Base-by-base conservation (phyloP, 2,888 invertebrate genomes). In the Drosophila phalerata region DNA sequence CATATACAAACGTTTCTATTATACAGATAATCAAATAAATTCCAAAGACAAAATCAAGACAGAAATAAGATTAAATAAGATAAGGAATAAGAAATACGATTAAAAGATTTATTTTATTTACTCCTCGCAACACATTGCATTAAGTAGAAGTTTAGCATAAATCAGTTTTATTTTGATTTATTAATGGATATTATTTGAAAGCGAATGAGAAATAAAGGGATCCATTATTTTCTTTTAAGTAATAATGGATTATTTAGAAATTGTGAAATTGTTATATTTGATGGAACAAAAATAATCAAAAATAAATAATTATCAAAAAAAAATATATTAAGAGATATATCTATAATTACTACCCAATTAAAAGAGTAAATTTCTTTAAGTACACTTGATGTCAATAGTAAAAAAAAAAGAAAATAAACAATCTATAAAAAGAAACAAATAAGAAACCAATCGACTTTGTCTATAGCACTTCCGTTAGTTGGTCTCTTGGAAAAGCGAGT, bases 391-490 rank as follows among this genome's bases (percentile, higher is more conserved):
- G 9, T n/a, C 32, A 32, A 43, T n/a, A 61, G n/a, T 25, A 19
- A 30, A 28, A 1, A 30, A 55, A 55, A 28, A 52, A 61, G n/a
- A 32, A 19, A 30, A 28, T 8, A 30, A 55, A 55, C 37, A 52
- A 37, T 11, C 17, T 15, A 62, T 32, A 37, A 19, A 47, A 38
- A 45, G 47, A 19, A 64, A 47, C 63, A 34, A 49, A 69, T 42
- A 40, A 43, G 53, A 60, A 72, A 60, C 56, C 62, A 63, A 77
- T 78, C 65, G 77, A 66, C 60, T 71, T 69, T 69, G 89, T 85
- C 89, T 89, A 73, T 81, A 15, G 67, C 60, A 83, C 88, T 85
- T 86, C 86, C 89, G 89, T 58, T 75, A 62, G 55, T 57, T 32
- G 32, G 42, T 48, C 69, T 63, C 62, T 40, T 34, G 28, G 10